Evolutionary conservation across 1,140 invertebrate species (phyloP).

Genomic region (Elysia chlorotica): DNA sequence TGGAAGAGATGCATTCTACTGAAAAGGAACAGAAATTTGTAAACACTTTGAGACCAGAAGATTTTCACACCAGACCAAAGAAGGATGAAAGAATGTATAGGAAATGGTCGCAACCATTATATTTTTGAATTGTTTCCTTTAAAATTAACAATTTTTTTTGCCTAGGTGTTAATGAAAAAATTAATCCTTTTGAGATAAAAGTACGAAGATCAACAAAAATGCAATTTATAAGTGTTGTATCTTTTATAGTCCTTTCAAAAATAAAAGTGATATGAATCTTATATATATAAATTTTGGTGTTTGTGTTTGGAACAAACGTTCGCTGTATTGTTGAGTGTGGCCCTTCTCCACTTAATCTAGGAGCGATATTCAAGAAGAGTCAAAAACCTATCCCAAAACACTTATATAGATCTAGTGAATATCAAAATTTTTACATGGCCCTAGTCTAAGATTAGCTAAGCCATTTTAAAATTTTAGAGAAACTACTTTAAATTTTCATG

Average conservation of each 20-base stretch:
- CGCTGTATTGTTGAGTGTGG: too few species aligned
- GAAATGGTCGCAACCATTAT: not conserved
- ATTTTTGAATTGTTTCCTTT: not conserved
- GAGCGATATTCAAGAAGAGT: too few species aligned
- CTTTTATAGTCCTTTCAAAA: not conserved
- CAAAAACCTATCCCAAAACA: too few species aligned
- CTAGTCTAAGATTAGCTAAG: too few species aligned
- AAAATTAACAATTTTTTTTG: not conserved
- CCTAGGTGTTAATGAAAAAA: too few species aligned
- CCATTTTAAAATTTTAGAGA: too few species aligned
- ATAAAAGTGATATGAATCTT: not conserved
- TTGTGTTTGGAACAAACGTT: too few species aligned
- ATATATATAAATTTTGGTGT: not conserved
- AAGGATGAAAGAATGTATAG: slow-evolving; percentile 7
- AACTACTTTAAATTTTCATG: too few species aligned
- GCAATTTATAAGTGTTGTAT: not conserved
- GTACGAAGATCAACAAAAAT: not conserved
- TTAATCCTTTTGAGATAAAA: too few species aligned
- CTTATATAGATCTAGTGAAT: too few species aligned
- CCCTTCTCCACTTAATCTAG: too few species aligned
- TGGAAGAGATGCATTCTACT: slow-evolving; percentile 76
- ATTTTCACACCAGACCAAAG: slow-evolving; percentile 6
- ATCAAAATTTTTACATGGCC: too few species aligned
- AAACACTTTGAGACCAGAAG: slow-evolving; percentile 10
- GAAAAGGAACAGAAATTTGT: slow-evolving; percentile 1